Conservation (phyloP, 2,888 invertebrate species). For the Mellilla xanthometata region DNA sequence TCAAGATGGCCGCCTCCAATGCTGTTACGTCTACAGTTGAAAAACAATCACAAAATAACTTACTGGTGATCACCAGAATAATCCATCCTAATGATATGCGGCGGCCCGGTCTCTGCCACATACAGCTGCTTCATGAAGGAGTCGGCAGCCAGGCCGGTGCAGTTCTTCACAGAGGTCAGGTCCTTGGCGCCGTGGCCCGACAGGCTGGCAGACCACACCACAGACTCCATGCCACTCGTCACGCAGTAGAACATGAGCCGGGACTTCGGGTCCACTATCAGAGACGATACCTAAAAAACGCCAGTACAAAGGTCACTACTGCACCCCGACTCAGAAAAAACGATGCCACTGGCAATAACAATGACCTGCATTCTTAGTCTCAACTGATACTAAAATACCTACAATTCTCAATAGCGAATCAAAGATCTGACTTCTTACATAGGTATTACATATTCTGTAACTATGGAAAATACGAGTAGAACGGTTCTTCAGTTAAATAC, state of each 20-base stretch:
- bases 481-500: no score
- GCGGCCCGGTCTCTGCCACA: constrained; percentile 85
- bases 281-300: constrained; percentile 73
- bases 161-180: constrained; percentile 53
- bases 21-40: no score
- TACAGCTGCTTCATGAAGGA: constrained; percentile 84
- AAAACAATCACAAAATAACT: constrained; percentile 30
- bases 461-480: no score
- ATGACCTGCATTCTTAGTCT: no score
- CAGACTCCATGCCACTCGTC: constrained; percentile 63
- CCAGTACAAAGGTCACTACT: neutral
- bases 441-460: no score
- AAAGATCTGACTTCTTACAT: no score
- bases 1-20: no score
- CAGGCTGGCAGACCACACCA: constrained; percentile 77
- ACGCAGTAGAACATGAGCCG: constrained; percentile 83
- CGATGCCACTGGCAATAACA: no score
- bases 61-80: constrained; percentile 59
- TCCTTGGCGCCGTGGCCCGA: constrained; percentile 75
- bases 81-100: constrained; percentile 63
- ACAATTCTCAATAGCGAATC: no score
- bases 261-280: constrained; percentile 85
- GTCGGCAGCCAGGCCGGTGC: constrained; percentile 76
- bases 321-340: no score
- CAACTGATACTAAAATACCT: no score